Evolutionary conservation across 2,888 invertebrate species (phyloP), one percentile per base, ranked within the genome.

Genomic region (Sesamia inferens): DNA sequence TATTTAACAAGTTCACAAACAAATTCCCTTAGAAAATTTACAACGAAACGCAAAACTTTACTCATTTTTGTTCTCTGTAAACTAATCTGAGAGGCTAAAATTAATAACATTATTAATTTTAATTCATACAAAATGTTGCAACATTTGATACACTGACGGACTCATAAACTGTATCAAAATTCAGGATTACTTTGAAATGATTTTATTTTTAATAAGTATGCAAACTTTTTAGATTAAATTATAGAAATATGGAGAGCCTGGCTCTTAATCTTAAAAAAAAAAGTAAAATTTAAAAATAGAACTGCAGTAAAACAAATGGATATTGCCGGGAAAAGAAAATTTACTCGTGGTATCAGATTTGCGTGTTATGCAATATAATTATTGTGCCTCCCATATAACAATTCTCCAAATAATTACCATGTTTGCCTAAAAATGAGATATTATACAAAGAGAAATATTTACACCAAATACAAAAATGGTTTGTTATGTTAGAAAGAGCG

Each of bases 121-220:
- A 55, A 8, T 67, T 57, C 75, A 75, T 59, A 73, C 81, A 74
- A 65, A 71, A 71, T 65, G 66, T 74, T 81, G 81, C 67, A 71
- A 61, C 31, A 54, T 54, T 44, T 70, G 71, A 81, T 74, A 81
- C n/a, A n/a, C n/a, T n/a, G n/a, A n/a, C n/a, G n/a, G n/a, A n/a
- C n/a, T n/a, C n/a, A n/a, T n/a, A n/a, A n/a, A n/a, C n/a, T n/a
- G n/a, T n/a, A n/a, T n/a, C n/a, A n/a, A n/a, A n/a, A n/a, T n/a
- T n/a, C n/a, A n/a, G n/a, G n/a, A n/a, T n/a, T n/a, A n/a, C n/a
- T n/a, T n/a, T n/a, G n/a, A n/a, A n/a, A n/a, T n/a, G n/a, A n/a
- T n/a, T n/a, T n/a, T n/a, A n/a, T n/a, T n/a, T n/a, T n/a, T n/a
- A n/a, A n/a, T n/a, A n/a, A n/a, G n/a, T n/a, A n/a, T n/a, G n/a